Conservation (phyloP, 2,888 invertebrate species). For the Agriotes lineatus region DNA sequence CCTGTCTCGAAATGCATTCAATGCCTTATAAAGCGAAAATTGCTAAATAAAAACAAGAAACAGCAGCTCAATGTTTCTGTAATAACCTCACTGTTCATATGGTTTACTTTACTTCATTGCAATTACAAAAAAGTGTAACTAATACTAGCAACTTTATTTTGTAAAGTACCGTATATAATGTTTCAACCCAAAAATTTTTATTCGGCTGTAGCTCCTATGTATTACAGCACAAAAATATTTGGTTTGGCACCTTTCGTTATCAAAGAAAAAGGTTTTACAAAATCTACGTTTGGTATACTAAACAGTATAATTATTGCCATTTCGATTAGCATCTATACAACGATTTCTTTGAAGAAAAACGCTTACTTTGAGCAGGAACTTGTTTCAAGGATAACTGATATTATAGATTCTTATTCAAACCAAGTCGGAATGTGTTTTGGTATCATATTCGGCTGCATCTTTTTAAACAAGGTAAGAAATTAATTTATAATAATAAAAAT, state of each 20-base stretch:
- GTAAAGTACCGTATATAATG: too few relatives aligned
- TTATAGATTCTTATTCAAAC: not conserved
- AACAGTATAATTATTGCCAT: not conserved
- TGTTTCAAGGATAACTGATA: slow-evolving; percentile 1
- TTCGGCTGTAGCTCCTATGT: not conserved
- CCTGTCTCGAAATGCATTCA: too few relatives aligned
- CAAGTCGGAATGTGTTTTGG: slow-evolving; percentile 16
- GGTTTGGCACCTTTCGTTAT: slow-evolving; percentile 16
- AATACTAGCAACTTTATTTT: too few relatives aligned
- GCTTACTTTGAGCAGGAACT: not conserved
- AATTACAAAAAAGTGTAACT: too few relatives aligned
- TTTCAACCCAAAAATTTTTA: not conserved
- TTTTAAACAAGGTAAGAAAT: slow-evolving; percentile 16
- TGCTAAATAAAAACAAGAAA: too few relatives aligned
- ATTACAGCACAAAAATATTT: slow-evolving; percentile 10
- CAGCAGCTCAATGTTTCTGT: too few relatives aligned
- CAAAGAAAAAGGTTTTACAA: not conserved
- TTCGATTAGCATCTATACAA: not conserved
- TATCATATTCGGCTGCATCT: slow-evolving; percentile 12
- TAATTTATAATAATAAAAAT: too few relatives aligned
- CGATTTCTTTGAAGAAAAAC: not conserved
- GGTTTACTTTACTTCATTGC: too few relatives aligned
- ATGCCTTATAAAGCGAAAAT: too few relatives aligned
- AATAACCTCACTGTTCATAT: too few relatives aligned
- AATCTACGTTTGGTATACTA: slow-evolving; percentile 5